These are phyloP conservation scores for Physella acuta DNA, from an alignment of 1,140 invertebrate species.

Conservation along the genomic window DNA sequence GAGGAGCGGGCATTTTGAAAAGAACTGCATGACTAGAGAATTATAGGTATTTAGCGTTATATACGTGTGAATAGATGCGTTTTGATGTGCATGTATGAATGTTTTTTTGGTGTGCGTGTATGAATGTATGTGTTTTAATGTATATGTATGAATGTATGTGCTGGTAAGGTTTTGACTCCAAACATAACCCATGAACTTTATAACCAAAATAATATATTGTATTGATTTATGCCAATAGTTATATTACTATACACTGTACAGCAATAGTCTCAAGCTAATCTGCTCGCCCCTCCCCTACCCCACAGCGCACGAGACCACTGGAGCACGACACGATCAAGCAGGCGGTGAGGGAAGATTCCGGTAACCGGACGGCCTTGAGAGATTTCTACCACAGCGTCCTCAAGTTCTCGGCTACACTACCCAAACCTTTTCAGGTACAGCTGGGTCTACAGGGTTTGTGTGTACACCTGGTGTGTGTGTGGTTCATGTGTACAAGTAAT, in stretches of 20 bases:
- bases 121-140: too few relatives aligned
- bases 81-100: too few relatives aligned
- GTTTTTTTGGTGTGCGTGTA: too few relatives aligned
- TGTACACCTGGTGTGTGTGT: too few relatives aligned
- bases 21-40: too few relatives aligned
- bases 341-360: not conserved
- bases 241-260: not conserved
- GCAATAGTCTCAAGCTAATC: not conserved
- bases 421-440: conserved; percentile 12
- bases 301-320: too few relatives aligned
- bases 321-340: conserved; percentile 5
- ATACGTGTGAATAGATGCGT: too few relatives aligned
- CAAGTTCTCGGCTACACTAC: not conserved
- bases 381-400: not conserved
- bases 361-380: not conserved
- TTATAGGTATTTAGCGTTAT: too few relatives aligned
- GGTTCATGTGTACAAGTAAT: not conserved
- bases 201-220: not conserved
- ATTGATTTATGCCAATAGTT: not conserved
- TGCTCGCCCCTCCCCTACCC: not conserved
- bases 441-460: too few relatives aligned
- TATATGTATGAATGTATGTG: not conserved
- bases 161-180: not conserved
- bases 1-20: too few relatives aligned
- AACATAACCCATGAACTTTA: not conserved